phyloP scores from a whole-genome alignment of 2,888 invertebrate genomes.

The Carpatolechia fugitivella region DNA sequence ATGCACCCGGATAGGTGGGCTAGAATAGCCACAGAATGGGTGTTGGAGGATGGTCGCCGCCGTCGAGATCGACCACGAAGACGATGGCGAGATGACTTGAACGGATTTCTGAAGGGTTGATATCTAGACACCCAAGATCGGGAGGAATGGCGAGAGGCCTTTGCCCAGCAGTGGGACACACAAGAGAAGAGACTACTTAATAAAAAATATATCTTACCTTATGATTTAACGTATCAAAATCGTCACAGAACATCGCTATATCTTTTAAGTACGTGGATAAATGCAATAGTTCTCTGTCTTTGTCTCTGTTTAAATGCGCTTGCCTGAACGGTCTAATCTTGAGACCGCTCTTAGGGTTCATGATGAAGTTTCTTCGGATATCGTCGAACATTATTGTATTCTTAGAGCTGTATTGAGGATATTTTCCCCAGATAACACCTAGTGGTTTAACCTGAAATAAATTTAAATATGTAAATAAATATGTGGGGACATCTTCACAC shows the following conservation, averaged over 20 bases:
- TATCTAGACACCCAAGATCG: too few relatives aligned
- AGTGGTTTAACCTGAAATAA: constrained; percentile 90
- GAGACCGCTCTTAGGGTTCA: constrained; percentile 97
- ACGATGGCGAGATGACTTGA: too few relatives aligned
- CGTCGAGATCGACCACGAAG: too few relatives aligned
- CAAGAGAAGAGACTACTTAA: background rate
- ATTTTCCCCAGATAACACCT: constrained; percentile 98
- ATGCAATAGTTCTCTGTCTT: constrained; percentile 89
- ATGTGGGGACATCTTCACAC: too few relatives aligned
- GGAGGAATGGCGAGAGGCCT: too few relatives aligned
- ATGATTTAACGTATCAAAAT: constrained; percentile 92
- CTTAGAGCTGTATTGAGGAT: constrained; percentile 89
- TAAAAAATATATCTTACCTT: constrained; percentile 46
- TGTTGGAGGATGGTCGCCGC: too few relatives aligned
- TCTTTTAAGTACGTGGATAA: constrained; percentile 90
- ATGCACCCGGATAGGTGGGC: too few relatives aligned
- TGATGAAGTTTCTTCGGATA: constrained; percentile 95
- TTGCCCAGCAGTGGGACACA: too few relatives aligned
- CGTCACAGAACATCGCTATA: constrained; percentile 88
- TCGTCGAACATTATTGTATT: constrained; percentile 99
- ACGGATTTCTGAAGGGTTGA: too few relatives aligned
- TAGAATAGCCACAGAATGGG: too few relatives aligned
- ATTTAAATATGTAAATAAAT: too few relatives aligned
- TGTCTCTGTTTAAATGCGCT: constrained; percentile 91
- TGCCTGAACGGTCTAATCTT: constrained; percentile 94